These are phyloP conservation scores for Anableps anableps DNA, from an alignment of 2,797 vertebrate genomes.

Conservation along the genomic window DNA sequence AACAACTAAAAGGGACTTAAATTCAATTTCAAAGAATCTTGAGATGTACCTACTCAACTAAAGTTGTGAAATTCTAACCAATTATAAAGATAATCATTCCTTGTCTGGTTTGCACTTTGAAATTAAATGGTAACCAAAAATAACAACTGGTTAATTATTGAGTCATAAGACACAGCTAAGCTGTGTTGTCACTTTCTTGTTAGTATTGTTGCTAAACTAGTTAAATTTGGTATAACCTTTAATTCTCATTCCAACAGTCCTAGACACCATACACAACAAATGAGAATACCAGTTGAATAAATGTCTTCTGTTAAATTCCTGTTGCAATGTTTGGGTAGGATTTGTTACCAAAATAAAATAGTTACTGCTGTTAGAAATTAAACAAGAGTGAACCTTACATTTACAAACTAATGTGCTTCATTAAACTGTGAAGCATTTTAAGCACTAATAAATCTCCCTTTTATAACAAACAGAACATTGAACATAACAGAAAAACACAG, in stretches of 20 bases:
- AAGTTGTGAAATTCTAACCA: not conserved
- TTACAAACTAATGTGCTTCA: not conserved
- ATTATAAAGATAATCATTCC: not conserved
- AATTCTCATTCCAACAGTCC: not conserved
- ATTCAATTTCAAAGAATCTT: not conserved
- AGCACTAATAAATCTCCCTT: too few relatives aligned
- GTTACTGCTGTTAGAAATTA: not conserved
- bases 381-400: too few relatives aligned
- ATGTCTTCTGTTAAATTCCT: too few relatives aligned
- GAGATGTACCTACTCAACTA: not conserved
- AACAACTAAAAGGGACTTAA: not conserved
- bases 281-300: not conserved
- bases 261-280: not conserved
- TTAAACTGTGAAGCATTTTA: not conserved
- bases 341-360: not conserved
- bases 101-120: not conserved
- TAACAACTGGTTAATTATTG: not conserved
- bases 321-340: not conserved
- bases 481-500: not conserved
- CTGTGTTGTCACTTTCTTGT: not conserved
- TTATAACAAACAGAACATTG: too few relatives aligned
- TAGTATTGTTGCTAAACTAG: not conserved
- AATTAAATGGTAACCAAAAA: not conserved
- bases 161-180: not conserved
- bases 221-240: not conserved